These are phyloP conservation scores for Chrysopa pallens DNA, from an alignment of 1,140 invertebrate species.

Conservation along the genomic window DNA sequence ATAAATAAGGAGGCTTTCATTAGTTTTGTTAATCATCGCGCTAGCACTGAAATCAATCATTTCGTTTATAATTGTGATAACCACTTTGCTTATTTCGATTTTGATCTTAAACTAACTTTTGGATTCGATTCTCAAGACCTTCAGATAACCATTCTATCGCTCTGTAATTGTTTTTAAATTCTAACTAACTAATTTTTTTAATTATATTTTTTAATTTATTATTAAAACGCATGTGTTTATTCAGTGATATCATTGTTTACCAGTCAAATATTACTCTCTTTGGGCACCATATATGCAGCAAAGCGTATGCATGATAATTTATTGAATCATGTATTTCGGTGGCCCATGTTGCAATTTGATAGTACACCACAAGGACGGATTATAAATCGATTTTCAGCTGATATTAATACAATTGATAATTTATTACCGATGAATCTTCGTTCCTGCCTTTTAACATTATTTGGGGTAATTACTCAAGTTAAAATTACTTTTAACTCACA, in stretches of 20 bases:
- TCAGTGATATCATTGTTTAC: slow-evolving; percentile 21
- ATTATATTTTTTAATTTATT: background rate
- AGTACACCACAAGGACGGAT: slow-evolving; percentile 44
- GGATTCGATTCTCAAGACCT: too few species aligned
- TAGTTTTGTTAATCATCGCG: too few species aligned
- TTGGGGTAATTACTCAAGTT: slow-evolving; percentile 16
- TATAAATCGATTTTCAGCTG: slow-evolving; percentile 44
- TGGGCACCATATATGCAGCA: slow-evolving; percentile 20
- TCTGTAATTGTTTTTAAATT: too few species aligned
- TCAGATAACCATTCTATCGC: too few species aligned
- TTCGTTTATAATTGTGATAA: too few species aligned
- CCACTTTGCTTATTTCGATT: too few species aligned
- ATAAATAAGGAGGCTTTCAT: too few species aligned
- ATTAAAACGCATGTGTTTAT: slow-evolving; percentile 1
- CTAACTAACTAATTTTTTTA: background rate
- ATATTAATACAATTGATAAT: slow-evolving; percentile 38
- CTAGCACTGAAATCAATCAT: too few species aligned
- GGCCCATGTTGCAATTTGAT: slow-evolving; percentile 51
- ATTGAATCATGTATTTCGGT: slow-evolving; percentile 50
- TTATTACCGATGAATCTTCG: slow-evolving; percentile 8
- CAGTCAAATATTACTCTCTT: slow-evolving; percentile 17
- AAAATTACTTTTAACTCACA: too few species aligned
- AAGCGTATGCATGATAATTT: slow-evolving; percentile 42
- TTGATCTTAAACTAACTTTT: too few species aligned
- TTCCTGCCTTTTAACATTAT: slow-evolving; percentile 8